These are phyloP conservation scores for Mixornis gularis DNA, from an alignment of 2,113 vertebrate species.

Conservation along the genomic window DNA sequence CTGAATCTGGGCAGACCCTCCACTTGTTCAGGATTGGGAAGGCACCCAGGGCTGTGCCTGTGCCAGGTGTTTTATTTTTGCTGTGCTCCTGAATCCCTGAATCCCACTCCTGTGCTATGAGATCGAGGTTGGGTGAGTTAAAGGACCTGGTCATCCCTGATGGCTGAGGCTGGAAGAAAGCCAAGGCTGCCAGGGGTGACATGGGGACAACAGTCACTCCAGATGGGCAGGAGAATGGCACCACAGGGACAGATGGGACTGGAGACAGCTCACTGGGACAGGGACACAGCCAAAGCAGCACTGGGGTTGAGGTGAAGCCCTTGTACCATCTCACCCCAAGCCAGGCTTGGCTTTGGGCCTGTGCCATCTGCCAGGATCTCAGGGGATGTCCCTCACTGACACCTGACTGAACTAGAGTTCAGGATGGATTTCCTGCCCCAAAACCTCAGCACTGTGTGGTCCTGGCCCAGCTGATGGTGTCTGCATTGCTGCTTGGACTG, in stretches of 20 bases:
- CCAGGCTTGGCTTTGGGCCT: not conserved
- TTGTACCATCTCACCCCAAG: rapidly evolving
- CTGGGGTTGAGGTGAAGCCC: not conserved
- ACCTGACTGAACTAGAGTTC: not conserved
- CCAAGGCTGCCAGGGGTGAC: not conserved
- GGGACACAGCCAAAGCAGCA: rapidly evolving
- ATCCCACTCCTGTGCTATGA: rapidly evolving
- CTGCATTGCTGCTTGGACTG: not conserved
- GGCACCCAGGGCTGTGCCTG: not conserved
- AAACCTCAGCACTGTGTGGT: not conserved
- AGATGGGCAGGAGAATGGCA: not conserved
- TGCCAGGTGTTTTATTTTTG: not conserved
- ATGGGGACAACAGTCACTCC: not conserved
- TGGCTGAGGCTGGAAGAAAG: not conserved
- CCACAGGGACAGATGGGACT: rapidly evolving
- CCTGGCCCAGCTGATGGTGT: not conserved
- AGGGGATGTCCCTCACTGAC: rapidly evolving
- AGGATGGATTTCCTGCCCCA: not conserved
- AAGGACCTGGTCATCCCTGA: not conserved
- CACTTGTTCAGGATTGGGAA: not conserved
- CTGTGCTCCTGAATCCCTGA: not conserved
- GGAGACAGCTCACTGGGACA: not conserved
- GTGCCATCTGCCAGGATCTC: no score
- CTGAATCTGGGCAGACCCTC: not conserved
- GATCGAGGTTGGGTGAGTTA: rapidly evolving